Evolutionary conservation across 2,888 invertebrate species (phyloP).

Genomic region (Nymphalis c-album): DNA sequence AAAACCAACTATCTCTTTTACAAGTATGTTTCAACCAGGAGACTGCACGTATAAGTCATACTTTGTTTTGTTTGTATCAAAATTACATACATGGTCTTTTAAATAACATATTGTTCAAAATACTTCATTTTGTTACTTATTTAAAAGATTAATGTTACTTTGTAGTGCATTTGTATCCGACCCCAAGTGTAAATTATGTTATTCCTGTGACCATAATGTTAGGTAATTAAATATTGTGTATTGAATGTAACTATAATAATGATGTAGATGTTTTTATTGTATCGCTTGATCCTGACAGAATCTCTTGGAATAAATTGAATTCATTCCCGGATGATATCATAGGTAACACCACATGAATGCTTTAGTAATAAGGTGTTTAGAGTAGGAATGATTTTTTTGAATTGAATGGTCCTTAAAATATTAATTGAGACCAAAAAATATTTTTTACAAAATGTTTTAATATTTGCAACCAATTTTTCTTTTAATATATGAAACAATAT

Average conservation of each 20-base stretch:
- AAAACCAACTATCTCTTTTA: constrained; percentile 10
- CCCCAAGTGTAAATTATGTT: constrained; percentile 2
- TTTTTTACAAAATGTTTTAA: constrained; percentile 9
- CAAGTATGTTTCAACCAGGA: neutral
- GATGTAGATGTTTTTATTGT: constrained; percentile 15
- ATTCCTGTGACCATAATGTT: constrained; percentile 3
- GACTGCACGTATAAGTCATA: neutral
- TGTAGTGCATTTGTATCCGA: neutral
- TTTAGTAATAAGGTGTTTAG: constrained; percentile 21
- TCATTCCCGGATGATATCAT: constrained; percentile 20
- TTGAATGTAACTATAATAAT: constrained; percentile 11
- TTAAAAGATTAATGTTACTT: neutral
- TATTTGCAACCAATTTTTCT: neutral
- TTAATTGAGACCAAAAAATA: constrained; percentile 13
- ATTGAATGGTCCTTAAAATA: constrained; percentile 16
- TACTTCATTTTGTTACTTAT: neutral
- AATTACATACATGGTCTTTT: neutral
- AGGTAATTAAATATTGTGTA: constrained; percentile 15
- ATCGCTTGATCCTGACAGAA: constrained; percentile 3
- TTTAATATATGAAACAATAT: constrained; percentile 10
- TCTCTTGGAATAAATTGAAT: constrained; percentile 26
- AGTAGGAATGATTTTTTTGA: constrained; percentile 19
- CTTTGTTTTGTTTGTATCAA: constrained; percentile 1
- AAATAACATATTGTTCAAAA: neutral
- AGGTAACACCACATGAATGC: constrained; percentile 13